phyloP scores from a whole-genome alignment of 2,797 vertebrate species.

The Hoplostethus mediterraneus region DNA sequence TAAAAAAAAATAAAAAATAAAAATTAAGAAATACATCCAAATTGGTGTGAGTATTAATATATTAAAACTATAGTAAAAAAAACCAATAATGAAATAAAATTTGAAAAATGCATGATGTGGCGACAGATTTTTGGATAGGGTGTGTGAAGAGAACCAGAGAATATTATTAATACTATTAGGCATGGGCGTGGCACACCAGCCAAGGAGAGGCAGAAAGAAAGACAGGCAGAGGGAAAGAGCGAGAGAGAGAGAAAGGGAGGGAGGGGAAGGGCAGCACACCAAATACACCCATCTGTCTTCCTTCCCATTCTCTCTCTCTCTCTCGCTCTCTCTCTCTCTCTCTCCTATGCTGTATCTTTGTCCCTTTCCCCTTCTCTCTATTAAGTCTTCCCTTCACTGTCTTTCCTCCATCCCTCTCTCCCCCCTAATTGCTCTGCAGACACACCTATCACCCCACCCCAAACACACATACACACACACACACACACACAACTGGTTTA shows the following conservation, averaged over 20 bases:
- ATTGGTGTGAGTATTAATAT: no score
- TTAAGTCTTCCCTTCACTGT: constrained; percentile 7
- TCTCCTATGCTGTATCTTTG: constrained; percentile 57
- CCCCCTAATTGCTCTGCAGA: background rate
- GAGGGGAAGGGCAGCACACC: constrained; percentile 38
- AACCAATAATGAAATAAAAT: background rate
- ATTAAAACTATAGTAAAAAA: no score
- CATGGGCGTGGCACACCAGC: constrained; percentile 63
- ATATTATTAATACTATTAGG: constrained; percentile 64
- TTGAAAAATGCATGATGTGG: background rate
- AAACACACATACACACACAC: constrained; percentile 5
- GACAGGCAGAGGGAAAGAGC: background rate
- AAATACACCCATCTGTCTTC: constrained; percentile 76
- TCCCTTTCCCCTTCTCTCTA: constrained; percentile 49
- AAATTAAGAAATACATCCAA: background rate
- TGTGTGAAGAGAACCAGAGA: constrained; percentile 56
- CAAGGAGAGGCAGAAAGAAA: constrained; percentile 25
- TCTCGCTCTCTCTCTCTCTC: constrained; percentile 69
- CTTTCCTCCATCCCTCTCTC: constrained; percentile 13
- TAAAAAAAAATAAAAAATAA: background rate
- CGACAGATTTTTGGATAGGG: constrained; percentile 27
- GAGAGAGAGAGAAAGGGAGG: background rate
- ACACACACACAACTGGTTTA: constrained; percentile 9
- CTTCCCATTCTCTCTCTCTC: constrained; percentile 71
- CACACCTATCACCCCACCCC: constrained; percentile 5